A percentile compares a stretch with the other conserved stretches of the same genome.
These are phyloP conservation scores for Sphecodes monilicornis DNA, from an alignment of 2,888 invertebrate genomes.

Conservation along the genomic window DNA sequence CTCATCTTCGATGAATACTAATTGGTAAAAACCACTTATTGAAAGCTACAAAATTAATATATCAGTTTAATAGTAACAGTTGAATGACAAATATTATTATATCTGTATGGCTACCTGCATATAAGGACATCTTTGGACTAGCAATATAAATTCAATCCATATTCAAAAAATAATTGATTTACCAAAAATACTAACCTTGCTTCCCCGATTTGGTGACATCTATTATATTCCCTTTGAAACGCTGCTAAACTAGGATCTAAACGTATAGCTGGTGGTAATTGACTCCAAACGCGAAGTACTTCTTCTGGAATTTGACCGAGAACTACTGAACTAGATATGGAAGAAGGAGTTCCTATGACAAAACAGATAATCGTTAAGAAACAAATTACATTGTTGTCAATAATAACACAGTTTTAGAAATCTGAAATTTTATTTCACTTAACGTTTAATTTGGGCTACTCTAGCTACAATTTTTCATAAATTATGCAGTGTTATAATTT, in stretches of 20 bases:
- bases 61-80: no score
- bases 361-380: neutral
- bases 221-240: conserved; percentile 87
- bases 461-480: neutral
- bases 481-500: neutral
- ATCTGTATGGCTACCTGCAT: neutral
- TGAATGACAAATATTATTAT: no score
- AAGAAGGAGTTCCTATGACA: conserved; percentile 64
- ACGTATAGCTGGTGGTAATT: conserved; percentile 88
- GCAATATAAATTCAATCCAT: neutral
- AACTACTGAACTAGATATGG: conserved; percentile 71
- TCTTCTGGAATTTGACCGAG: conserved; percentile 79
- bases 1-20: no score
- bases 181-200: conserved; percentile 56
- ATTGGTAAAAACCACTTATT: no score
- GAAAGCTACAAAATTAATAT: no score
- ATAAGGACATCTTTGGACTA: neutral
- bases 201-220: conserved; percentile 66
- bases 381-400: neutral
- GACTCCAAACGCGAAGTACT: conserved; percentile 87
- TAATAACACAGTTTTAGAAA: neutral
- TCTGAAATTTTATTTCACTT: neutral
- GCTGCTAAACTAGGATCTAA: conserved; percentile 88
- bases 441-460: neutral
- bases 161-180: neutral